These are phyloP conservation scores for Lottia scabra DNA, from an alignment of 2,888 invertebrate species.

Conservation along the genomic window DNA sequence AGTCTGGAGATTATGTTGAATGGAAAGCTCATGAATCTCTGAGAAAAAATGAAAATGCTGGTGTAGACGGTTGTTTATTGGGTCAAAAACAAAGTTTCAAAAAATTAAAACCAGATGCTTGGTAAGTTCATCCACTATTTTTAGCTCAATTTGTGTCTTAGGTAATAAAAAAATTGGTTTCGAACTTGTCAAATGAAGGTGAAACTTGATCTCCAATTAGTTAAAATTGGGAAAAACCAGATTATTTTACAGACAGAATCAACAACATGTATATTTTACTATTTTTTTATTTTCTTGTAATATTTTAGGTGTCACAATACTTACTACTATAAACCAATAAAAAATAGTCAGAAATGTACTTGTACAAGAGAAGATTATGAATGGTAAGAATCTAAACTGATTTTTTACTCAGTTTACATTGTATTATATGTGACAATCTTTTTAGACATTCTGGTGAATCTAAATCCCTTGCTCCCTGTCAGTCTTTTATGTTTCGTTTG, in stretches of 20 bases:
- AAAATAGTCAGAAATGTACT: constrained; percentile 39
- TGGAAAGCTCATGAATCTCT: constrained; percentile 58
- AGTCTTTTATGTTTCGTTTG: too few species aligned
- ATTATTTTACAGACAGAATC: too few species aligned
- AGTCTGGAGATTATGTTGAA: constrained; percentile 54
- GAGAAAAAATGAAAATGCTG: constrained; percentile 34
- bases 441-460: too few species aligned
- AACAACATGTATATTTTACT: too few species aligned
- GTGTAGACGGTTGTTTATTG: constrained; percentile 58
- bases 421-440: too few species aligned
- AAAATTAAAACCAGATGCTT: constrained; percentile 61
- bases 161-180: too few species aligned
- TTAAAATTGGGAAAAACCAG: too few species aligned
- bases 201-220: too few species aligned
- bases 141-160: too few species aligned
- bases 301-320: constrained; percentile 66
- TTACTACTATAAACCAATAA: constrained; percentile 38
- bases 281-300: neutral
- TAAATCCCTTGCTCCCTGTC: too few species aligned
- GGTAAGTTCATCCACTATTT: constrained; percentile 41
- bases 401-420: too few species aligned
- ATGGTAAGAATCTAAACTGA: constrained; percentile 52
- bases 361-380: constrained; percentile 67
- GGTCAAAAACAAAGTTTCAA: constrained; percentile 56
- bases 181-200: too few species aligned